Percentiles rank a stretch among this genome's conserved stretches.
These are phyloP conservation scores for Dendroctonus valens DNA, from an alignment of 1,140 invertebrate species.

Conservation along the genomic window DNA sequence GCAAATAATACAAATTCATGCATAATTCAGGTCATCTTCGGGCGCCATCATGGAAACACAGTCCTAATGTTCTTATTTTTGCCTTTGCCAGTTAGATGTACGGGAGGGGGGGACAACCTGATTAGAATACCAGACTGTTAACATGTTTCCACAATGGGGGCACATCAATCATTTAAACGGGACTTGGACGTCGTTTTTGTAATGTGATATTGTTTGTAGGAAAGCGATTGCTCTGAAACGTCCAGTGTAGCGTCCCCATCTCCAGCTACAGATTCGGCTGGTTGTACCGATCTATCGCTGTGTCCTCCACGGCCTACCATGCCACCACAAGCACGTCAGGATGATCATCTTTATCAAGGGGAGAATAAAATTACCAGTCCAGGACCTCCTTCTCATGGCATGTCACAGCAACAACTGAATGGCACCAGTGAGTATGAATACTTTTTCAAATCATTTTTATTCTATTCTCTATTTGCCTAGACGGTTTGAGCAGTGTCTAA, in stretches of 20 bases:
- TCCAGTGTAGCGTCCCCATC: slow-evolving; percentile 68
- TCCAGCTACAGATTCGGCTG: slow-evolving; percentile 54
- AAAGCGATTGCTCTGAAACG: slow-evolving; percentile 60
- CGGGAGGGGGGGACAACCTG: neutral
- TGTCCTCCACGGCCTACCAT: slow-evolving; percentile 21
- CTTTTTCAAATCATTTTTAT: too few species aligned
- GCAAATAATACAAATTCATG: slow-evolving; percentile 37
- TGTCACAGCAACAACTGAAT: slow-evolving; percentile 60
- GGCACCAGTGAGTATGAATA: slow-evolving; percentile 64
- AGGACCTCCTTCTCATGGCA: slow-evolving; percentile 23
- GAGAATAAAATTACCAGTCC: slow-evolving; percentile 24
- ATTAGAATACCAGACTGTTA: neutral
- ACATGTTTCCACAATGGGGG: too few species aligned
- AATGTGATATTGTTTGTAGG: too few species aligned
- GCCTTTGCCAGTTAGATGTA: neutral
- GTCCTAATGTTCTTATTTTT: slow-evolving; percentile 28
- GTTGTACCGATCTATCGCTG: slow-evolving; percentile 50
- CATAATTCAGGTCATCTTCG: slow-evolving; percentile 36
- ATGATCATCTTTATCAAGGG: slow-evolving; percentile 14
- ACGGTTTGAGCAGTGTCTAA: too few species aligned
- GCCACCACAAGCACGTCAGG: slow-evolving; percentile 38
- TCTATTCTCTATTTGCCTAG: too few species aligned
- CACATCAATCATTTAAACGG: too few species aligned
- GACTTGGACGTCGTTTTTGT: too few species aligned
- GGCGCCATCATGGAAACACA: slow-evolving; percentile 21